Base-by-base conservation (phyloP, 2,888 invertebrate genomes). In the Deroplatys truncata region DNA sequence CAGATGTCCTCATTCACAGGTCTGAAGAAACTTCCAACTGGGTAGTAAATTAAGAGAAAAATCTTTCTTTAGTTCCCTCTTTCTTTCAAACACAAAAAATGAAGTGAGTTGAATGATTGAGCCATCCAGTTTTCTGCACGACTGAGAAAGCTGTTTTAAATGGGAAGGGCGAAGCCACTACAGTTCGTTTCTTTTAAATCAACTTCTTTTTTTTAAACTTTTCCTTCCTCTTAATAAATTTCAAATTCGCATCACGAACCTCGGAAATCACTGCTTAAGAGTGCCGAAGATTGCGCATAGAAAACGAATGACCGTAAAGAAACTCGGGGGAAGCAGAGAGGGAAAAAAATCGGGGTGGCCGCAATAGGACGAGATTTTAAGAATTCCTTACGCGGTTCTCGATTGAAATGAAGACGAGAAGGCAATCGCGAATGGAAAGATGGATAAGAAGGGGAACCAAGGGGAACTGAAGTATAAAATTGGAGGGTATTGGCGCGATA, bases 221-320 rank as follows among this genome's bases (percentile, higher is more conserved):
- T 56, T 49, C 72, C 72, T 86, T 82, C 25, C 83, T 87, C 83
- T 35, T 82, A 87, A 83, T n/a, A n/a, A 35, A 83, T 82, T 87
- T 31, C 35, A 82, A 87, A 87, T 87, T 88, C 90, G 20, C 29
- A 82, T 85, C 90, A 90, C 90, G 90, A 31, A 49, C 35, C 49
- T 28, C 20, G 89, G 84, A 89, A 90, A 90, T 90, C 90, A 89
- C 90, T 90, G 84, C 88, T 90, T 90, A 88, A 89, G 85, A 87
- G 88, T 84, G 88, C 87, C 88, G 89, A 90, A 90, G 90, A 89
- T 89, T 88, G 89, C 82, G 87, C 88, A 88, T 86, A 88, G 84
- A 88, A 87, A 87, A 87, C 82, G 87, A 87, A 87, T 87, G 82
- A 87, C 83, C 87, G 87, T 87, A 83, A 87, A 87, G 56, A 72